Percentiles rank a stretch among this genome's conserved stretches.
These are phyloP conservation scores for Umimayanthus chanpuru DNA, from an alignment of 92 coral and sea anemone genomes.

Conservation along the genomic window DNA sequence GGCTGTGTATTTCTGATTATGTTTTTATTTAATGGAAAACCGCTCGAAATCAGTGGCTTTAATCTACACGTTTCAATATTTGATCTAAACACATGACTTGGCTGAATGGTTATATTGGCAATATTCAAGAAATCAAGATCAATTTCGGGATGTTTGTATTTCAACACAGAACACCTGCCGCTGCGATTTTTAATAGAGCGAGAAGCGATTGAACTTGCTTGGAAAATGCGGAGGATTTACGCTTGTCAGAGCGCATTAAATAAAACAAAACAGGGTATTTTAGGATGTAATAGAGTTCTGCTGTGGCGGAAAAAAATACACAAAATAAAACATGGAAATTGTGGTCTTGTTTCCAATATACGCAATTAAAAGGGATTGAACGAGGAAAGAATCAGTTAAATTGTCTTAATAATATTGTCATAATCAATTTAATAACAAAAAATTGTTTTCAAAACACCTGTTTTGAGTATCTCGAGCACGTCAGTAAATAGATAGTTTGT, in stretches of 20 bases:
- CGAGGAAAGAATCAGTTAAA: constrained; percentile 15
- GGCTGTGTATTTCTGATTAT: neutral
- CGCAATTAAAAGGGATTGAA: constrained; percentile 24
- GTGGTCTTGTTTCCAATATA: constrained; percentile 17
- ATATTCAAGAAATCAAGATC: neutral
- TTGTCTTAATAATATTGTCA: constrained; percentile 15
- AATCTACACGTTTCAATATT: neutral
- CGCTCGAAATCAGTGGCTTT: neutral
- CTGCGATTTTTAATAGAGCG: neutral
- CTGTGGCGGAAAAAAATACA: constrained; percentile 1
- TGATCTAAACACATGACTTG: neutral
- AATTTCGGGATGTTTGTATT: neutral
- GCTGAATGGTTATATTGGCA: neutral
- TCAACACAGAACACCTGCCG: neutral
- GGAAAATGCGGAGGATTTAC: neutral
- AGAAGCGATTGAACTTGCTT: constrained; percentile 1
- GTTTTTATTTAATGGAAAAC: no score
- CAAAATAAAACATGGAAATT: neutral
- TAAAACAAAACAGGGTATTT: neutral
- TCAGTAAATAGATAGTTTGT: neutral
- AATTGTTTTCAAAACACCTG: constrained; percentile 34
- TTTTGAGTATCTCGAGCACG: neutral
- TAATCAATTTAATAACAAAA: constrained; percentile 8
- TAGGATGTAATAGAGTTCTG: neutral
- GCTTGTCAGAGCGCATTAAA: neutral